A percentile compares a stretch with the other conserved stretches of the same genome.
These are phyloP conservation scores for Emberiza fucata DNA, from an alignment of 2,113 vertebrate species.

Conservation along the genomic window DNA sequence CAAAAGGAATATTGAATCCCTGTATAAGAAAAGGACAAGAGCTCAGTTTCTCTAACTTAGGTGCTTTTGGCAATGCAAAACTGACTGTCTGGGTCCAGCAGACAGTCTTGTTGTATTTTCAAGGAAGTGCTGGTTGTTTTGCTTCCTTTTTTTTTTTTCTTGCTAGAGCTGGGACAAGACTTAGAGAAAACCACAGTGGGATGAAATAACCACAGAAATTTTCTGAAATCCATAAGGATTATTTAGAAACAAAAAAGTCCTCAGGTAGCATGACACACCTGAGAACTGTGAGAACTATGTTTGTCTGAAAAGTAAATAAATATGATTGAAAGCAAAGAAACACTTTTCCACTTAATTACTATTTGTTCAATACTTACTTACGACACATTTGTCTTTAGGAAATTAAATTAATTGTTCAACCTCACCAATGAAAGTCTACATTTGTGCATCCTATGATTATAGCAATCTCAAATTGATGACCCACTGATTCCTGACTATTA, in stretches of 20 bases:
- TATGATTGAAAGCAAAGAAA: constrained; percentile 17
- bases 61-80: background rate
- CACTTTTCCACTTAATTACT: constrained; percentile 9
- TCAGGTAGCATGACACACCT: background rate
- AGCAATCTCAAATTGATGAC: constrained; percentile 58
- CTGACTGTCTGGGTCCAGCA: background rate
- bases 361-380: constrained; percentile 33
- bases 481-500: constrained; percentile 57
- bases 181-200: background rate
- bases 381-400: constrained; percentile 29
- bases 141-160: background rate
- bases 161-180: background rate
- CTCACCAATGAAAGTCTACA: constrained; percentile 42
- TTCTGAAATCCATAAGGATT: background rate
- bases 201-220: background rate
- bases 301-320: background rate
- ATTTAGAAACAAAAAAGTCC: background rate
- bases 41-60: background rate
- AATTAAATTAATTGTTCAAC: constrained; percentile 58
- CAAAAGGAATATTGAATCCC: background rate
- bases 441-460: constrained; percentile 29
- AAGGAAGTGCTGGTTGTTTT: background rate
- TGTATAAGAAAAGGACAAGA: background rate
- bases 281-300: background rate
- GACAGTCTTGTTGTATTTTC: background rate